Conservation (phyloP, 2,797 vertebrate species). For the Podarcis lilfordi region DNA sequence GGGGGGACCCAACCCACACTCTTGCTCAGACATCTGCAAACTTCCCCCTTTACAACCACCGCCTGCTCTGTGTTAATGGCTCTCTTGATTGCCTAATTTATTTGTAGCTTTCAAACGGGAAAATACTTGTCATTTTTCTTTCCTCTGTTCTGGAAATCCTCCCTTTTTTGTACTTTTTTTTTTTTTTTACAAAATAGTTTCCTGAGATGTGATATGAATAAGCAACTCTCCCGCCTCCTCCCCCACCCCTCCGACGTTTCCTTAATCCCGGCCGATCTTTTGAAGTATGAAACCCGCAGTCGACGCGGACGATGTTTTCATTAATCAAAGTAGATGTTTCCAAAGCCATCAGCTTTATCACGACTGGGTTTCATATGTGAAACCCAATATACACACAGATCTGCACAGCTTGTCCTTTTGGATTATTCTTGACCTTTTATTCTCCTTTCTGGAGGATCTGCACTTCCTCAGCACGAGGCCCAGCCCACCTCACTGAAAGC, state of each 20-base stretch:
- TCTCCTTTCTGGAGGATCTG: constrained; percentile 71
- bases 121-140: constrained; percentile 47
- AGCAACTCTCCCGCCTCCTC: constrained; percentile 44
- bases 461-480: constrained; percentile 66
- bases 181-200: constrained; percentile 58
- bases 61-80: constrained; percentile 66
- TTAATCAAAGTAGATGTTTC: constrained; percentile 81
- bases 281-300: constrained; percentile 74
- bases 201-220: constrained; percentile 64
- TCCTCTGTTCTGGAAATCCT: constrained; percentile 29
- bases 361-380: constrained; percentile 78
- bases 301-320: constrained; percentile 77
- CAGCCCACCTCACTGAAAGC: constrained; percentile 43
- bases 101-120: constrained; percentile 52
- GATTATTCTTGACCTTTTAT: constrained; percentile 74
- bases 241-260: constrained; percentile 27
- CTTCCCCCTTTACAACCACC: background rate
- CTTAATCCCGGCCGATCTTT: constrained; percentile 72
- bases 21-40: background rate
- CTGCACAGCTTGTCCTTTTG: constrained; percentile 74
- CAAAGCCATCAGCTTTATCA: constrained; percentile 81
- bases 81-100: constrained; percentile 67
- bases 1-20: background rate
- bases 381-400: constrained; percentile 76
- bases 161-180: background rate